Evolutionary conservation across 2,888 invertebrate genomes (phyloP).

Genomic region (Eudemis profundana): DNA sequence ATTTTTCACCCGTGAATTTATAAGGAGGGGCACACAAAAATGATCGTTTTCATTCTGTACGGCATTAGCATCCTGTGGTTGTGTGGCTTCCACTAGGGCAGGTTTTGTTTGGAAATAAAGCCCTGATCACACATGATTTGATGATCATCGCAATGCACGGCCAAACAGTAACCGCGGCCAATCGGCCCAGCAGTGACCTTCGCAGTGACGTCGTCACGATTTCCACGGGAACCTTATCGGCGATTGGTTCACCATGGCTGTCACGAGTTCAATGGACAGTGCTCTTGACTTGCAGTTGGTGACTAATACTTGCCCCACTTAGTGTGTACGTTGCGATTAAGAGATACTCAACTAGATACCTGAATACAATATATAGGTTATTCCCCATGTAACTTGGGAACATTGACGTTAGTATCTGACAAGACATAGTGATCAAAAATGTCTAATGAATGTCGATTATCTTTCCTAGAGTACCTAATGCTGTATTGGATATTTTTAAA

Average conservation of each 20-base stretch:
- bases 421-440: too few relatives aligned
- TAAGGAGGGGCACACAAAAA: too few relatives aligned
- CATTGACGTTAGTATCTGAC: too few relatives aligned
- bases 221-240: conserved; percentile 35
- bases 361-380: too few relatives aligned
- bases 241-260: conserved; percentile 23
- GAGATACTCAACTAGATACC: not conserved
- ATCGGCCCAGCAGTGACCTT: conserved; percentile 13
- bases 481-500: too few relatives aligned
- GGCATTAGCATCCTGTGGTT: too few relatives aligned
- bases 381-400: too few relatives aligned
- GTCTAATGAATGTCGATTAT: too few relatives aligned
- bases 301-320: conserved; percentile 13
- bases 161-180: conserved; percentile 1
- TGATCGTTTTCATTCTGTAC: too few relatives aligned
- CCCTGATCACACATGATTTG: not conserved
- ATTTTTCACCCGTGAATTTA: too few relatives aligned
- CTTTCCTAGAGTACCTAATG: too few relatives aligned
- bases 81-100: not conserved
- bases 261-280: conserved; percentile 19
- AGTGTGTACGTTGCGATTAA: not conserved
- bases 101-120: not conserved
- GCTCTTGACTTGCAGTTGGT: conserved; percentile 22
- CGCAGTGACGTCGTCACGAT: conserved; percentile 22
- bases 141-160: too few relatives aligned